Base-by-base conservation (phyloP, 2,888 invertebrate species). In the Xestia rhomboidea region DNA sequence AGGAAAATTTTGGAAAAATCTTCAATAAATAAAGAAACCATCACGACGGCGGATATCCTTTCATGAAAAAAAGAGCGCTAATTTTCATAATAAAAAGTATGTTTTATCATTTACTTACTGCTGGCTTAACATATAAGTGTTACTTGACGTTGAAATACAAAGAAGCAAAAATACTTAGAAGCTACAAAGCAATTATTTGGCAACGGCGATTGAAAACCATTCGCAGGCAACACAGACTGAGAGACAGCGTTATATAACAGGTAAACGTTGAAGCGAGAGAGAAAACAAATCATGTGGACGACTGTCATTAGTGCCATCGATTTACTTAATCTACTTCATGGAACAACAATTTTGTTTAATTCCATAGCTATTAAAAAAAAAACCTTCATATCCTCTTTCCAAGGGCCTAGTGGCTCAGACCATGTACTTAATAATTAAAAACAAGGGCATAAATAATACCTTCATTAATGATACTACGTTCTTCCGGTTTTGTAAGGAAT, bases 381-480 rank as follows among this genome's bases (percentile, higher is more conserved):
- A 72, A 64, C 11, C 49, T 78, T 44, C 38, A 49, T 11, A 67
- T 60, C 60, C 64, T 80, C n/a, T 54, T 62, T 46, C 18, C 66
- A 82, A 67, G 60, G 62, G 41, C 41, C 41, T 69, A 30, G 30
- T 67, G 49, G 18, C 30, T 66, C n/a, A 62, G 46, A 30, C 81
- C 81, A 21, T 84, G 81, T 51, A 30, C 60, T 68, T 60, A 66
- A 76, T 57, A 67, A 51, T 81, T 69, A 80, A 34, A 49, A 69
- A 27, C 69, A 81, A 81, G 82, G 81, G 75, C 85, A 73, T 27
- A 2, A 69, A 51, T 69, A 67, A 30, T 64, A 73, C 49, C 73
- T 69, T 85, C 49, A 54, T 54, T 73, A 69, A 79, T 67, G 46
- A 67, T 79, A 62, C 60, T 66, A 41, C 34, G 46, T 66, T 62